phyloP scores from a whole-genome alignment of 2,113 vertebrate genomes.

The Poecilia latipinna region DNA sequence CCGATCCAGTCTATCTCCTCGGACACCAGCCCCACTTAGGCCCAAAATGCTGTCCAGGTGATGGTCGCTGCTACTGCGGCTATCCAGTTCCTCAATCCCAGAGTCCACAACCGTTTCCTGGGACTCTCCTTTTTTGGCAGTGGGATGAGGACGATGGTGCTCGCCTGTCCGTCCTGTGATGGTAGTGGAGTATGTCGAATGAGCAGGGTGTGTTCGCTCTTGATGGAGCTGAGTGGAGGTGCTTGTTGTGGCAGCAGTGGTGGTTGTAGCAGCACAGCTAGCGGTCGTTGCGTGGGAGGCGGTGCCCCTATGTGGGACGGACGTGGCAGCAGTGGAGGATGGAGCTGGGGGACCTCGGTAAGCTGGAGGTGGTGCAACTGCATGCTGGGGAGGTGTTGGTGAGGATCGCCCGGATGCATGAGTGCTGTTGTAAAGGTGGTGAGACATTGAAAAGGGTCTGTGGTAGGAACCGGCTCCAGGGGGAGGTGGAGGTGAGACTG shows the following conservation, averaged over 20 bases:
- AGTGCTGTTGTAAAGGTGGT: conserved; percentile 81
- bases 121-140: conserved; percentile 79
- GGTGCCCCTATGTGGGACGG: conserved; percentile 58
- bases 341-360: conserved; percentile 64
- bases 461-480: conserved; percentile 78
- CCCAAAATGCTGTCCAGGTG: conserved; percentile 90
- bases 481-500: conserved; percentile 79
- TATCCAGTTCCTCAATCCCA: conserved; percentile 93
- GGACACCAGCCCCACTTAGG: conserved; percentile 68
- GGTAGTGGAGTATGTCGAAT: conserved; percentile 61
- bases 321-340: conserved; percentile 60
- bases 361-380: conserved; percentile 68
- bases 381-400: conserved; percentile 72
- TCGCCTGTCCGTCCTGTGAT: conserved; percentile 63
- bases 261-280: conserved; percentile 64
- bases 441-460: conserved; percentile 79
- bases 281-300: conserved; percentile 61
- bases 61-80: conserved; percentile 93
- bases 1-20: conserved; percentile 70
- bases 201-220: conserved; percentile 61
- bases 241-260: conserved; percentile 65
- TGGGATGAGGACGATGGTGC: conserved; percentile 59
- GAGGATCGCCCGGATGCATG: conserved; percentile 73
- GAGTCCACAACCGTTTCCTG: conserved; percentile 90
- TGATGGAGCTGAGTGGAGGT: conserved; percentile 72